Evolutionary conservation across 2,797 vertebrate genomes (phyloP).

Genomic region (Falco naumanni): DNA sequence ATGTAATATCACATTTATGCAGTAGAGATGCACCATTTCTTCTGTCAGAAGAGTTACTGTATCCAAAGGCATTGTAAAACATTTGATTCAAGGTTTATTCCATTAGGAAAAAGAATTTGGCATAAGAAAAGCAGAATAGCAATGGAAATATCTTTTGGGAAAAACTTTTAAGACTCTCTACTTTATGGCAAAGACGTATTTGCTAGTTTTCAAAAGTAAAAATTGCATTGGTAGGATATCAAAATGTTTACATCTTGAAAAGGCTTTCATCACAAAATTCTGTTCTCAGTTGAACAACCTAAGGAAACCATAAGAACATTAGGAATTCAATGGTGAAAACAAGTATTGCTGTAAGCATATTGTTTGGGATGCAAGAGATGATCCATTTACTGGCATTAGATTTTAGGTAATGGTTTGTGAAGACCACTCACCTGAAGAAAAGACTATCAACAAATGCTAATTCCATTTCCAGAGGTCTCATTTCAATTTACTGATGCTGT

Average conservation of each 20-base stretch:
- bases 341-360: background rate
- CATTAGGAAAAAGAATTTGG: background rate
- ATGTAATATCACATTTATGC: background rate
- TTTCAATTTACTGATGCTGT: background rate
- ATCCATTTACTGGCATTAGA: background rate
- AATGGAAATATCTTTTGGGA: background rate
- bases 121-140: background rate
- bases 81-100: background rate
- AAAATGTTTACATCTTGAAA: slow-evolving; percentile 33
- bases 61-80: background rate
- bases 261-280: background rate
- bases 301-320: background rate
- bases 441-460: background rate
- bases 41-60: background rate
- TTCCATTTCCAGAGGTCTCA: background rate
- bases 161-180: background rate
- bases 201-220: slow-evolving; percentile 24
- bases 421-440: background rate
- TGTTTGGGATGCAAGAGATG: background rate
- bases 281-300: background rate
- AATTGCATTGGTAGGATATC: background rate
- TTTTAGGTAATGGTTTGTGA: background rate
- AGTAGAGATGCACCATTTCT: background rate
- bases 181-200: background rate
- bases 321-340: background rate